These are phyloP conservation scores for Athalia circularis DNA, from an alignment of 2,888 invertebrate species.

Conservation along the genomic window DNA sequence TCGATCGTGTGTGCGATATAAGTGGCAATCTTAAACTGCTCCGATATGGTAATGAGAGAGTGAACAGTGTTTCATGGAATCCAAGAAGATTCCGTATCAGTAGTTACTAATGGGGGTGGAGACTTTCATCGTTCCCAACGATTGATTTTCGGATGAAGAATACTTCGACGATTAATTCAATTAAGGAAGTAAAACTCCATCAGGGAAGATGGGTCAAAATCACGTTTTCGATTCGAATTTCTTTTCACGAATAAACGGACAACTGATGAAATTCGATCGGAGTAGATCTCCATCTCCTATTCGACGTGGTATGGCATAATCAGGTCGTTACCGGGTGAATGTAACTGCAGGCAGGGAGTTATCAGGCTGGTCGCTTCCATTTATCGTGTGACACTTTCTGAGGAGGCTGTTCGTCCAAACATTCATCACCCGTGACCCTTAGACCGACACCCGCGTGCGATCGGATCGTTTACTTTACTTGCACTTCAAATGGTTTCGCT, in stretches of 20 bases:
- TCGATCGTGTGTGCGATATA: background rate
- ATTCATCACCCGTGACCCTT: conserved; percentile 29
- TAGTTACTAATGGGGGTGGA: background rate
- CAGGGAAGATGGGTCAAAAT: too few species aligned
- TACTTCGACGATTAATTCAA: background rate
- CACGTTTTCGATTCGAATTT: too few species aligned
- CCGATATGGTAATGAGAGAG: background rate
- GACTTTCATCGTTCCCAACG: too few species aligned
- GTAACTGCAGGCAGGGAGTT: background rate
- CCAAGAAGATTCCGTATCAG: background rate
- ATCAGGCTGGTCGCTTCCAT: background rate
- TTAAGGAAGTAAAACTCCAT: conserved; percentile 3
- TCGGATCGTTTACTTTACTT: background rate
- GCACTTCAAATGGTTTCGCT: conserved; percentile 6
- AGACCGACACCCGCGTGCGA: background rate
- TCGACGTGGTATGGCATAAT: background rate
- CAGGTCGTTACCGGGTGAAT: conserved; percentile 14
- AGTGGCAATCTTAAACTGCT: too few species aligned
- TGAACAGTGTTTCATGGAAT: background rate
- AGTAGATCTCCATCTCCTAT: background rate
- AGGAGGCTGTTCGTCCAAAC: conserved; percentile 11
- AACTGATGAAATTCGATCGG: too few species aligned
- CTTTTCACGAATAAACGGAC: too few species aligned
- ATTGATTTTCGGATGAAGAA: background rate
- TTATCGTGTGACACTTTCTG: conserved; percentile 12